Evolutionary conservation across 2,113 vertebrate species (phyloP).

Genomic region (Sebastes schlegelii): DNA sequence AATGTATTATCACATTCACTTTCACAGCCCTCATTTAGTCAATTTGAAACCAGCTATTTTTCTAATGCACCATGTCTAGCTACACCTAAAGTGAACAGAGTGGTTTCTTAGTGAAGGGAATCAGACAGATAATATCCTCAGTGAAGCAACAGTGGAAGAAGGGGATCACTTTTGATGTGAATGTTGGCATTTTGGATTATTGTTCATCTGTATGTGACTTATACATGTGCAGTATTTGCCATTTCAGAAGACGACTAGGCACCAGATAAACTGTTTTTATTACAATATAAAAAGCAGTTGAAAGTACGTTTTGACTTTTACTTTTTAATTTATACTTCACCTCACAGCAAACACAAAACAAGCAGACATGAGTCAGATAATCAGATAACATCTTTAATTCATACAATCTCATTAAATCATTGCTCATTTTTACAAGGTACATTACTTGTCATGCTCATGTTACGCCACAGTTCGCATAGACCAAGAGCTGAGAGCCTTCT

Average conservation of each 20-base stretch:
- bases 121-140: neutral
- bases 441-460: neutral
- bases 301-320: too few species aligned
- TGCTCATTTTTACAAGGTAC: conserved; percentile 30
- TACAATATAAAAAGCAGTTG: too few species aligned
- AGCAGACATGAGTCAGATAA: neutral
- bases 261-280: too few species aligned
- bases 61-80: neutral
- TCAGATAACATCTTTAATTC: conserved; percentile 29
- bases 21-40: neutral
- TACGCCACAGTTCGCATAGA: neutral
- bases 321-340: too few species aligned
- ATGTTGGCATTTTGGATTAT: too few species aligned
- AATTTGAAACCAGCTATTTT: neutral
- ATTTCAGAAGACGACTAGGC: neutral
- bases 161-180: too few species aligned
- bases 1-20: too few species aligned
- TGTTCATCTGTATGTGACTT: neutral
- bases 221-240: neutral
- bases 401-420: conserved; percentile 27
- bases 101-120: neutral
- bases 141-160: neutral
- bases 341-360: neutral
- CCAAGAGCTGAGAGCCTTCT: neutral
- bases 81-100: neutral